Base-by-base conservation (phyloP, 2,113 vertebrate species). In the Microcebus jonahi region DNA sequence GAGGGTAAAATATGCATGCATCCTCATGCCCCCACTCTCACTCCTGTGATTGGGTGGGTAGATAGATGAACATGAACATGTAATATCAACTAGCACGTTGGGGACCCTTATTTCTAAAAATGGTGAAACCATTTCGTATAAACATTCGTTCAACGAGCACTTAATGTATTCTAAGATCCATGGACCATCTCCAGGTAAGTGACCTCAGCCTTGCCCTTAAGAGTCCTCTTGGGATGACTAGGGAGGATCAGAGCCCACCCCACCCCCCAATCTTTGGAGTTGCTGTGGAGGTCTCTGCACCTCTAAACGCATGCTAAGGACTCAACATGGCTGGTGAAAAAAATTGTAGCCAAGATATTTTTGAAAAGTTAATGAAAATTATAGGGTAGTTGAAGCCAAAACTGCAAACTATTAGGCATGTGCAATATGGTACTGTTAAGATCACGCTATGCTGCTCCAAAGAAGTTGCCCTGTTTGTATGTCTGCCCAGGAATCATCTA, bases 351-450 rank as follows among this genome's bases (percentile, higher is more conserved):
- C 45, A 90, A 76, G 57, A 10, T 42, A 18, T 90, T 84, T 97
- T 86, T 50, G 31, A 83, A 83, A 81, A 68, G 79, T 75, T 88
- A 84, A 55, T 68, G 75, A 76, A 83, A 88, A 79, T 81, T 50
- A 27, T 9, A 88, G 21, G 42, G 61, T 34, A 48, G 21, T 23
- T 55, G 65, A 59, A 88, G 48, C 39, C 18, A 77, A 88, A 71
- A 42, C 20, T 68, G 50, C 71, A 73, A 48, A 87, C 39, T 59
- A 23, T 21, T n/a, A 55, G 20, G 5, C 57, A 15, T 25, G 2
- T 39, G 13, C 61, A 57, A 67, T n/a, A 23, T 31, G 15, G 48
- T 31, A 48, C 25, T 1, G 0, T 77, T 89, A 70, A 68, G 75
- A 27, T 36, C 34, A 29, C 3, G 42, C 4, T 25, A 14, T 14